Evolutionary conservation across 2,888 invertebrate genomes (phyloP).

Genomic region (Macaria liturata): DNA sequence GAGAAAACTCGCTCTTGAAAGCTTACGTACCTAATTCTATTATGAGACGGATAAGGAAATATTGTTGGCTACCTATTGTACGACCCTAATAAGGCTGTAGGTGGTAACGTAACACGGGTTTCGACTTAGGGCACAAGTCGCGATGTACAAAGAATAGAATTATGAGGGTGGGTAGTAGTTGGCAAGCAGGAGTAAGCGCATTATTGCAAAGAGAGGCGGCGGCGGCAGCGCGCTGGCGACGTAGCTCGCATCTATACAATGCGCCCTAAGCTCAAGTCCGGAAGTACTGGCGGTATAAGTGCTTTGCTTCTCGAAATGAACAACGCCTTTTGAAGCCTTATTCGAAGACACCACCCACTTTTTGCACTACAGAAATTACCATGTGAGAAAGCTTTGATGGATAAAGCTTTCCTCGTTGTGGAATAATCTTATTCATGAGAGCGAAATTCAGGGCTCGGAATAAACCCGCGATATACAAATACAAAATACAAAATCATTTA

Average conservation of each 20-base stretch:
- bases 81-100: slow-evolving; percentile 53
- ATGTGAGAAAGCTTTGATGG: slow-evolving; percentile 35
- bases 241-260: slow-evolving; percentile 75
- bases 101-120: slow-evolving; percentile 71
- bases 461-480: background rate
- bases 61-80: slow-evolving; percentile 52
- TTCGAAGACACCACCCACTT: slow-evolving; percentile 59
- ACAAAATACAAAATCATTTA: too few relatives aligned
- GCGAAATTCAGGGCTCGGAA: background rate
- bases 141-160: slow-evolving; percentile 69
- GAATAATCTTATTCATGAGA: slow-evolving; percentile 2
- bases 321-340: slow-evolving; percentile 65
- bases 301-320: slow-evolving; percentile 69
- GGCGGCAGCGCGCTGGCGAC: slow-evolving; percentile 55
- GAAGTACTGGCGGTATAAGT: slow-evolving; percentile 68
- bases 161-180: slow-evolving; percentile 58
- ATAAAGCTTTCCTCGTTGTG: slow-evolving; percentile 3
- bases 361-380: slow-evolving; percentile 57
- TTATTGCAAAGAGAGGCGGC: slow-evolving; percentile 68
- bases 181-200: slow-evolving; percentile 71
- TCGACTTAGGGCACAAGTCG: slow-evolving; percentile 70
- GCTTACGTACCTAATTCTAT: slow-evolving; percentile 46
- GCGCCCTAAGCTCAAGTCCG: slow-evolving; percentile 65
- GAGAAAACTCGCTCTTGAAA: slow-evolving; percentile 41
- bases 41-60: slow-evolving; percentile 52